Percentiles rank a stretch among this genome's conserved stretches.
Evolutionary conservation across 2,113 vertebrate genomes (phyloP).

Genomic region (Paramormyrops kingsleyae): DNA sequence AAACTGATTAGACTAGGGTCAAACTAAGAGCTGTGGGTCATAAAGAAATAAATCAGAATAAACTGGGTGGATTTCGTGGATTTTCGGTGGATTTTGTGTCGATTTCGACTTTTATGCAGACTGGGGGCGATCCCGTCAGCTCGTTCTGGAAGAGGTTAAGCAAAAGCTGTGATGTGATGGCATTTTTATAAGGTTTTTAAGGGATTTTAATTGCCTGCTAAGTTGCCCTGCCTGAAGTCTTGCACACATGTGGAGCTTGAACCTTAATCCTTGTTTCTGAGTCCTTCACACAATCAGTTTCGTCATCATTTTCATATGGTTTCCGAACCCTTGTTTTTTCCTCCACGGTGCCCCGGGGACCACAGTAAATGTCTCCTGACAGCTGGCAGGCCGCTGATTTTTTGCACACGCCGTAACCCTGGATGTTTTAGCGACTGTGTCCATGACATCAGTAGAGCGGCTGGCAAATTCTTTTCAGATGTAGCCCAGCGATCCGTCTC

Average conservation of each 20-base stretch:
- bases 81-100: constrained; percentile 19
- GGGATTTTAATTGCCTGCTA: constrained; percentile 62
- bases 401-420: constrained; percentile 44
- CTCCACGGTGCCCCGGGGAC: constrained; percentile 22
- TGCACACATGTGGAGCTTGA: constrained; percentile 57
- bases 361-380: constrained; percentile 50
- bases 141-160: constrained; percentile 24
- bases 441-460: constrained; percentile 46
- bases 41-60: constrained; percentile 42
- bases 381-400: constrained; percentile 46
- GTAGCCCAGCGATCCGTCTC: constrained; percentile 38
- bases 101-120: constrained; percentile 36
- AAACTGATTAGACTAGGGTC: constrained; percentile 28
- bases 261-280: constrained; percentile 56
- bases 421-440: constrained; percentile 55
- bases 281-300: constrained; percentile 56
- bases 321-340: constrained; percentile 57
- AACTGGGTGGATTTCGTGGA: constrained; percentile 27
- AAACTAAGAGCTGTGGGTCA: constrained; percentile 29
- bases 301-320: constrained; percentile 48
- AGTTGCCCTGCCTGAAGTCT: constrained; percentile 50
- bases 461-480: constrained; percentile 60
- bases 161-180: constrained; percentile 34
- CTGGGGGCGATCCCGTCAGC: neutral
- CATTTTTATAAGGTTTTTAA: constrained; percentile 58